Conservation (phyloP, 2,113 vertebrate species). For the Notarius quadriscutis region DNA sequence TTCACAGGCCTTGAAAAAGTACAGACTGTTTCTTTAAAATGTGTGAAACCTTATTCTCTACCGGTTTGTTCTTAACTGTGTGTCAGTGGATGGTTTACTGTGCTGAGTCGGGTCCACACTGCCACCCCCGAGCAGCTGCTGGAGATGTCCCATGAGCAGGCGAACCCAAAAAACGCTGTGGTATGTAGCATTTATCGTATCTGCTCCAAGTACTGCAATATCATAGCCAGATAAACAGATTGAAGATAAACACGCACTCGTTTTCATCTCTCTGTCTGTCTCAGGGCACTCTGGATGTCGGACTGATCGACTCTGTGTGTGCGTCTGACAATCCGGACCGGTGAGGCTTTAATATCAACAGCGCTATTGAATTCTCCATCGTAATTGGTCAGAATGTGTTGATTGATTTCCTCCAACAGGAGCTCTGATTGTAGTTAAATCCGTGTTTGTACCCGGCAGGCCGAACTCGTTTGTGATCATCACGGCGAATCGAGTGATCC, state of each 20-base stretch:
- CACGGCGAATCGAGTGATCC: constrained; percentile 90
- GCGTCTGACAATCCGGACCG: constrained; percentile 92
- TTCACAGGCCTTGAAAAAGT: not conserved
- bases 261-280: not conserved
- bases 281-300: constrained; percentile 89
- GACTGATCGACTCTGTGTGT: constrained; percentile 90
- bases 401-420: not conserved
- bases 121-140: constrained; percentile 85
- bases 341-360: constrained; percentile 61
- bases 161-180: constrained; percentile 93
- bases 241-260: not conserved
- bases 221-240: not conserved
- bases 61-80: not conserved
- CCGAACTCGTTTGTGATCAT: constrained; percentile 95
- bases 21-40: not conserved
- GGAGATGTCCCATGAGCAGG: constrained; percentile 92
- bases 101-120: constrained; percentile 84
- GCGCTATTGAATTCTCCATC: not conserved
- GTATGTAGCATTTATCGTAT: constrained; percentile 68
- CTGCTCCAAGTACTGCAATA: not conserved
- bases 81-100: constrained; percentile 86
- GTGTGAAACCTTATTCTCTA: not conserved
- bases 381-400: not conserved
- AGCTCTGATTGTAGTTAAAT: not conserved
- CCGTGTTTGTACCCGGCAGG: constrained; percentile 61